Evolutionary conservation across 2,113 vertebrate genomes (phyloP).

Genomic region (Epinephelus cyanopodus): DNA sequence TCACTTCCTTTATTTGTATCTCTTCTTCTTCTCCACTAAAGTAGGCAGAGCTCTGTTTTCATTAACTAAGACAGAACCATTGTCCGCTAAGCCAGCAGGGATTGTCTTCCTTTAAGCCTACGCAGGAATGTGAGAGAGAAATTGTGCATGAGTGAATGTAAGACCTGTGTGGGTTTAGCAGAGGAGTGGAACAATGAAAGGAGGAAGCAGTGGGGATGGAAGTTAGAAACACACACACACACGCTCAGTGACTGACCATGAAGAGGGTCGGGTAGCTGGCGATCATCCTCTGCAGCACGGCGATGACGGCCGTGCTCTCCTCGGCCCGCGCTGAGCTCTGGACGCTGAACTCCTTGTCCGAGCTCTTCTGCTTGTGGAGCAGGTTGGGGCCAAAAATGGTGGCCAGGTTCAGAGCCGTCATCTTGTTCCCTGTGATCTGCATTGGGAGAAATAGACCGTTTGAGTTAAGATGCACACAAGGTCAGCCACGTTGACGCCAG

Average conservation of each 20-base stretch:
- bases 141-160: conserved; percentile 2
- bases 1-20: neutral
- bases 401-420: conserved; percentile 94
- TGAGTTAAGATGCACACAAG: no score
- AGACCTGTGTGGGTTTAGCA: neutral
- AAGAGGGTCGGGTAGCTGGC: conserved; percentile 91
- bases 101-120: conserved; percentile 44
- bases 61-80: conserved; percentile 19
- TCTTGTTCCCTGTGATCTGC: conserved; percentile 95
- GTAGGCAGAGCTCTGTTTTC: conserved; percentile 27
- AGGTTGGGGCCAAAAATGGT: conserved; percentile 98
- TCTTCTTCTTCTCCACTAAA: conserved; percentile 12
- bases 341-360: conserved; percentile 95
- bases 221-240: neutral
- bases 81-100: conserved; percentile 29
- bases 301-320: conserved; percentile 95
- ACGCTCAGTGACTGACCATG: conserved; percentile 85
- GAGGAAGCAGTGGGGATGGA: neutral
- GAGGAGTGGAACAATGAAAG: neutral
- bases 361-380: conserved; percentile 94
- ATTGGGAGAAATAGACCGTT: neutral
- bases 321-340: conserved; percentile 94
- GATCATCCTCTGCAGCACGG: conserved; percentile 93
- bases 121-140: conserved; percentile 24
- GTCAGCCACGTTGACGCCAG: neutral